Base-by-base conservation (phyloP, 2,888 invertebrate genomes). In the Calameuta idolon region DNA sequence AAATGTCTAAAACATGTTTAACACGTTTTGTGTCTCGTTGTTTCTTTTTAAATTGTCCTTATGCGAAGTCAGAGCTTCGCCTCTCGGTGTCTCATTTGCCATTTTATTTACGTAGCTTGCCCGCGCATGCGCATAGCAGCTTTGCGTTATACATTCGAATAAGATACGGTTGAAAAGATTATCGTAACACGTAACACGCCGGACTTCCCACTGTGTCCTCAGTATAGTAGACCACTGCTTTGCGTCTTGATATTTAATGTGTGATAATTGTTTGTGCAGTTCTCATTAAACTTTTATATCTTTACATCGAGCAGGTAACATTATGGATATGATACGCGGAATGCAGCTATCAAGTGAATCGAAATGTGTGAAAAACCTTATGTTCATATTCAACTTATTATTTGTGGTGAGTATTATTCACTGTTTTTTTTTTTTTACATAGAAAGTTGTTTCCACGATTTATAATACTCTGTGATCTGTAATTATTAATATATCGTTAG, bases 371-470 rank as follows among this genome's bases (percentile, higher is more conserved):
- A 95, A 95, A 89, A 96, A 96, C 92, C 93, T 94, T 73, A 93
- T 97, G 85, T 95, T 95, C 87, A 93, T 93, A 75, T 95, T 96
- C 87, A 97, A 96, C 92, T 92, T 95, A 81, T 87, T 95, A 75
- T 95, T 96, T 92, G 93, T 96, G 94, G 96, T 96, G 92, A 95
- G 95, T 93, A 30, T 31, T 71, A 31, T 31, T 23, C 0, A 55
- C 55, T 23, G 1, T 23, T 55, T 23, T 2, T 23, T 23, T 55
- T 23, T 2, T 23, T 55, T 55, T 2, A 55, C 55, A 5, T 23
- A 23, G 23, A 0, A 55, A 9, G 9, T 1, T 23, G 0, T 1
- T 9, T 9, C 9, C 23, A 23, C 23, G 9, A 55, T 23, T 15
- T 55, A 55, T 55, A 23, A 55, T 55, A 55, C 5, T 55, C 9